Evolutionary conservation across 2,888 invertebrate genomes (phyloP).

Genomic region (Mechanitis mazaeus): DNA sequence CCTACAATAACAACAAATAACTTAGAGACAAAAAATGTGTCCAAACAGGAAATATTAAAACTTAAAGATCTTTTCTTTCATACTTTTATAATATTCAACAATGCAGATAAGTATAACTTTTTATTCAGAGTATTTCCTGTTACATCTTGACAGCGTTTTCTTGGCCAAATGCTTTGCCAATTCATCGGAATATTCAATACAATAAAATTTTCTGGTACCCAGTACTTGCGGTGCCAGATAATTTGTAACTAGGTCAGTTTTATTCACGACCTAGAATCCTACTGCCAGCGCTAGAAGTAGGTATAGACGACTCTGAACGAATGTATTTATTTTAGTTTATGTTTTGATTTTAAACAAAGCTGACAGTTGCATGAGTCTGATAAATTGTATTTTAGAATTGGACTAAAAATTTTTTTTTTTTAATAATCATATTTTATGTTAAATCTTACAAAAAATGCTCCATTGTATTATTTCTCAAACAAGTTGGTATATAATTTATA

Average conservation of each 20-base stretch:
- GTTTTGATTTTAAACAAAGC: conserved; percentile 9
- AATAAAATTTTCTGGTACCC: conserved; percentile 21
- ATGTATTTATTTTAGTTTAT: conserved; percentile 11
- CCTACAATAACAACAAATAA: too few species aligned
- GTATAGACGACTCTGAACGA: conserved; percentile 5
- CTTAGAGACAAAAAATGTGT: too few species aligned
- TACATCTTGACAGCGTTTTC: conserved; percentile 12
- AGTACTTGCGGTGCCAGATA: conserved; percentile 41
- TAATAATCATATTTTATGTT: too few species aligned
- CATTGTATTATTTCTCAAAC: background rate
- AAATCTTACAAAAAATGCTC: background rate
- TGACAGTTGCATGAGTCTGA: conserved; percentile 2
- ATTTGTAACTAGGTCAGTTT: conserved; percentile 60
- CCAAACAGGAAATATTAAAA: too few species aligned
- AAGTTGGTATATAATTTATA: background rate
- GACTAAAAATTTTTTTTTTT: background rate
- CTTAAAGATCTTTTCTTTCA: too few species aligned
- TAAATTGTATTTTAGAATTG: conserved; percentile 1
- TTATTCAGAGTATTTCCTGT: conserved; percentile 1
- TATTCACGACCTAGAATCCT: conserved; percentile 45
- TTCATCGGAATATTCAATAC: conserved; percentile 23
- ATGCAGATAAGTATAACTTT: background rate
- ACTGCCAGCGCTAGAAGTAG: background rate
- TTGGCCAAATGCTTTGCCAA: conserved; percentile 22
- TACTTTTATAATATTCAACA: too few species aligned